Conservation (phyloP, 2,888 invertebrate species). For the Trimorus sp. region DNA sequence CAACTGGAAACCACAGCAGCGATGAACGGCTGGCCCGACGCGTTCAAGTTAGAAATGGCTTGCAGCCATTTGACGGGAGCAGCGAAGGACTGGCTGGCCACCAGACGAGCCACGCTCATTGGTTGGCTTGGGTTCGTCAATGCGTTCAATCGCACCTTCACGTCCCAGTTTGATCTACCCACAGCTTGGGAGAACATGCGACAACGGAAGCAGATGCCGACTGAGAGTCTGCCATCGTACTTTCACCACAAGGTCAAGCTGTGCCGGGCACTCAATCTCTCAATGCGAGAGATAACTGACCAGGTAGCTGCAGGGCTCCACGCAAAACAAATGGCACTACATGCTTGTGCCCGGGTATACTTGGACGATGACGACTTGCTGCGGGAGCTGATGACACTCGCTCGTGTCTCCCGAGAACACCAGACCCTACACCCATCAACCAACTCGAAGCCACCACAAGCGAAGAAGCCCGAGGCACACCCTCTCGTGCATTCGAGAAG, state of each 20-base stretch:
- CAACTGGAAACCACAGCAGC: no score
- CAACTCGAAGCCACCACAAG: no score
- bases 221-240: neutral
- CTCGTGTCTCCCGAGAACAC: neutral
- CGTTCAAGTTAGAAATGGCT: no score
- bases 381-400: neutral
- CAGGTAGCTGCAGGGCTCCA: neutral
- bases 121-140: no score
- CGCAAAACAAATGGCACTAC: neutral
- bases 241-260: constrained; percentile 4
- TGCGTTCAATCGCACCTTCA: neutral
- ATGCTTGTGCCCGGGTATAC: neutral
- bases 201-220: neutral
- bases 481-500: no score
- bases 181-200: neutral
- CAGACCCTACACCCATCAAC: neutral
- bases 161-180: neutral
- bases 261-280: neutral
- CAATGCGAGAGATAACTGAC: constrained; percentile 2
- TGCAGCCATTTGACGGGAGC: no score
- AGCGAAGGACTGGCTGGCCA: no score
- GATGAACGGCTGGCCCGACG: no score
- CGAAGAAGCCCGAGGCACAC: no score
- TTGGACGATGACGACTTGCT: neutral
- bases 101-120: no score